phyloP scores from a whole-genome alignment of 1,140 invertebrate genomes.

The Brachionus rubens region DNA sequence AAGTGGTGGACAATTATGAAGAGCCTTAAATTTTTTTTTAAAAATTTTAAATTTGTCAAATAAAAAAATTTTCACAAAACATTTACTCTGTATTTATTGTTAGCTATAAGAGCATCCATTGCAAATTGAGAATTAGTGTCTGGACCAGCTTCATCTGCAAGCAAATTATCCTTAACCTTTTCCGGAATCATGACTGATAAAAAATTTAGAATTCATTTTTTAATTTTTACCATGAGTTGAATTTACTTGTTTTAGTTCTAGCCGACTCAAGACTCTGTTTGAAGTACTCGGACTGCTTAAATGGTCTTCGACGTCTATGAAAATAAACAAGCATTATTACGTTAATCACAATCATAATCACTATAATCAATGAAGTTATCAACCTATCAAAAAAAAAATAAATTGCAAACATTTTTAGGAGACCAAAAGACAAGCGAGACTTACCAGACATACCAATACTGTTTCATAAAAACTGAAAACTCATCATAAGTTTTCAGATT shows the following conservation, averaged over 20 bases:
- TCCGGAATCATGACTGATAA: slow-evolving; percentile 32
- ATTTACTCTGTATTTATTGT: slow-evolving; percentile 44
- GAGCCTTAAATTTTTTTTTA: background rate
- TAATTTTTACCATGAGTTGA: background rate
- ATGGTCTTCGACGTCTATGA: background rate
- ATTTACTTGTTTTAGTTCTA: background rate
- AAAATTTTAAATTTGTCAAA: background rate
- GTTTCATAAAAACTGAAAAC: slow-evolving; percentile 3
- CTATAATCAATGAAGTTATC: slow-evolving; percentile 16
- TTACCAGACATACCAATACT: slow-evolving; percentile 47
- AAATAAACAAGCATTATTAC: slow-evolving; percentile 42
- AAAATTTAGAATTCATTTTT: background rate
- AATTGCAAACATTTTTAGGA: background rate
- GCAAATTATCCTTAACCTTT: slow-evolving; percentile 18
- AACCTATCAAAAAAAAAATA: background rate
- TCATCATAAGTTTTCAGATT: slow-evolving; percentile 11
- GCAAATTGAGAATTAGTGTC: slow-evolving; percentile 33
- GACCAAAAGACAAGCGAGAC: background rate
- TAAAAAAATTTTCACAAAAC: background rate
- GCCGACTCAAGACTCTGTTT: background rate
- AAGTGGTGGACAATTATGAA: slow-evolving; percentile 27
- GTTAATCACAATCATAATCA: slow-evolving; percentile 33
- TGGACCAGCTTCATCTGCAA: background rate
- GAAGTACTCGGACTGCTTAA: background rate
- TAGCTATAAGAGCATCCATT: slow-evolving; percentile 41